Evolutionary conservation across 2,113 vertebrate species (phyloP).

Genomic region (Pontoporia blainvillei): DNA sequence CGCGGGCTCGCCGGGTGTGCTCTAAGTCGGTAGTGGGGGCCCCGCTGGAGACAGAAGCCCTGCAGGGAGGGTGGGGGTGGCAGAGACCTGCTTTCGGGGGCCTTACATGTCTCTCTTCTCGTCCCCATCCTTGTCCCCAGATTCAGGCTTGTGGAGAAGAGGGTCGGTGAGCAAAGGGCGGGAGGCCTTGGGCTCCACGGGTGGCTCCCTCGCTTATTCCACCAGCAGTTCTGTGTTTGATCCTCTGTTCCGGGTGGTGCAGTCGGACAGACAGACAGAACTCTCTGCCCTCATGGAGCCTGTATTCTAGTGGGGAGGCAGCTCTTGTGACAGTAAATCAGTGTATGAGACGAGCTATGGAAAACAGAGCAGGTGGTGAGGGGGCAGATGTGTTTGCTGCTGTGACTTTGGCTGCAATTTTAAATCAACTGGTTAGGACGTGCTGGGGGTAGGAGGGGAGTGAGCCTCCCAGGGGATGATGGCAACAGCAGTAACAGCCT

Average conservation of each 20-base stretch:
- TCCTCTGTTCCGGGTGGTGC: not conserved
- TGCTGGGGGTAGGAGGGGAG: not conserved
- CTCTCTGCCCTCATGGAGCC: not conserved
- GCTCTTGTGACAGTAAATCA: not conserved
- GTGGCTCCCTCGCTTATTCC: accelerated
- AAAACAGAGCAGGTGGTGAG: not conserved
- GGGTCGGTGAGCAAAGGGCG: not conserved
- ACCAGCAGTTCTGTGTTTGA: not conserved
- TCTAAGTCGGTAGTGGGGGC: not conserved
- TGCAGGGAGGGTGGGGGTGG: accelerated
- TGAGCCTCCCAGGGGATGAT: not conserved
- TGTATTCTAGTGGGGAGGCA: not conserved
- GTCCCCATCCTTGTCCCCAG: not conserved
- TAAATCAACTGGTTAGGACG: not conserved
- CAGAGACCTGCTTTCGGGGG: not conserved
- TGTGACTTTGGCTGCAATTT: not conserved
- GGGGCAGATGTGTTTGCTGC: not conserved
- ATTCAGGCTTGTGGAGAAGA: not conserved
- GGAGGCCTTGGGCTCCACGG: not conserved
- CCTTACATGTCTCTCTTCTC: not conserved
- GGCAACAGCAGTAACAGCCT: not conserved
- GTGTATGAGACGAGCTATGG: not conserved
- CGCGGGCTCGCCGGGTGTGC: accelerated
- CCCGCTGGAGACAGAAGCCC: not conserved
- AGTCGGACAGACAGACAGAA: not conserved